phyloP scores from a whole-genome alignment of 2,888 invertebrate species.

The Acanthococcus lagerstroemiae region DNA sequence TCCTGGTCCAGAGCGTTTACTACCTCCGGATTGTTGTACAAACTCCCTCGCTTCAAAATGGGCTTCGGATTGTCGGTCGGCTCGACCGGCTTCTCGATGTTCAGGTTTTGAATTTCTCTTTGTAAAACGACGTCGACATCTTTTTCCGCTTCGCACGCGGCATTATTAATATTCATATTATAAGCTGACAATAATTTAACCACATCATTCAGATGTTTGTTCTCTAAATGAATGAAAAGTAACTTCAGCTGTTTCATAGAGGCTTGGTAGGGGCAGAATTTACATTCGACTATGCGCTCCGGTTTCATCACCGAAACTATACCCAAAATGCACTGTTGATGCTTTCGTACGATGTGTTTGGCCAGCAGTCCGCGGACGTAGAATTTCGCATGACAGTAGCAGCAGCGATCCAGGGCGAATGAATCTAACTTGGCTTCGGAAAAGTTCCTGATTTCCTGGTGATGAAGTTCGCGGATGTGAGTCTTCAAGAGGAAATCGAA shows the following conservation, averaged over 20 bases:
- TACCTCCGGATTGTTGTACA: neutral
- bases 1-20: neutral
- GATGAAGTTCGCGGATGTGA: conserved; percentile 36
- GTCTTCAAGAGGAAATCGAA: conserved; percentile 37
- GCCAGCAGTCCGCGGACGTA: conserved; percentile 36
- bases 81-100: neutral
- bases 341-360: conserved; percentile 37
- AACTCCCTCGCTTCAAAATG: conserved; percentile 1
- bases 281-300: conserved; percentile 35
- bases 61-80: neutral
- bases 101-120: neutral
- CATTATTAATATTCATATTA: neutral
- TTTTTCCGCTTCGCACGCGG: neutral
- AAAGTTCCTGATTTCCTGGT: conserved; percentile 34
- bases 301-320: conserved; percentile 32
- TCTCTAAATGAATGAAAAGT: conserved; percentile 37
- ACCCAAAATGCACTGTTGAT: conserved; percentile 36
- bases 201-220: conserved; percentile 37
- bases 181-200: conserved; percentile 22
- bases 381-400: conserved; percentile 37
- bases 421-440: conserved; percentile 30
- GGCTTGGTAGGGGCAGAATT: conserved; percentile 37
- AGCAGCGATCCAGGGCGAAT: conserved; percentile 36
- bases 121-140: neutral
- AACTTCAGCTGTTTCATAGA: conserved; percentile 36